A percentile compares a stretch with the other conserved stretches of the same genome.
Evolutionary conservation across 2,113 vertebrate genomes (phyloP).

Genomic region (Dromaius novaehollandiae): DNA sequence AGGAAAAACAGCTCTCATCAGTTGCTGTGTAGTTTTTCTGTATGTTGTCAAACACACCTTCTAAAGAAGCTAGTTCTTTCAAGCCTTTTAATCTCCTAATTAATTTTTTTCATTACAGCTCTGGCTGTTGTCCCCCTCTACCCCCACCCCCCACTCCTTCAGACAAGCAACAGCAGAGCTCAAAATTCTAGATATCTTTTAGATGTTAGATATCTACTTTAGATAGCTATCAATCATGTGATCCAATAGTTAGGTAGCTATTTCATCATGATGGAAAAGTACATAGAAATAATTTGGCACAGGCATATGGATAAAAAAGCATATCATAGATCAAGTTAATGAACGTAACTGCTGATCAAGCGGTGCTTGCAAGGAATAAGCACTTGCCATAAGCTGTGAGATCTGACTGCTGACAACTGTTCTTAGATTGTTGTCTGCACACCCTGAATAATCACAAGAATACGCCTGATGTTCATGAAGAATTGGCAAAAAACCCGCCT

Average conservation of each 20-base stretch:
- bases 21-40: not conserved
- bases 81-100: not conserved
- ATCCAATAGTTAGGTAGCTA: too few species aligned
- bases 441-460: not conserved
- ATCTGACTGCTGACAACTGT: not conserved
- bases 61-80: not conserved
- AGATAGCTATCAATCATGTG: not conserved
- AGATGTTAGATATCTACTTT: not conserved
- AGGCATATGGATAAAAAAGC: not conserved
- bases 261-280: not conserved
- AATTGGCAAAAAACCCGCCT: not conserved
- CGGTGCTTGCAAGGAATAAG: not conserved
- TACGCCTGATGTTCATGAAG: not conserved
- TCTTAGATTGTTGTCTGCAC: not conserved
- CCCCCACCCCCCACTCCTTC: not conserved
- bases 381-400: not conserved
- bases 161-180: not conserved
- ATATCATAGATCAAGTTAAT: not conserved
- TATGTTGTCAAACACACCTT: constrained; percentile 35
- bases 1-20: not conserved
- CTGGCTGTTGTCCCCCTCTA: not conserved
- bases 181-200: not conserved
- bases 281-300: not conserved
- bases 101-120: not conserved
- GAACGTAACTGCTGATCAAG: not conserved